Base-by-base conservation (phyloP, 2,113 vertebrate genomes). In the Lagopus leucura region DNA sequence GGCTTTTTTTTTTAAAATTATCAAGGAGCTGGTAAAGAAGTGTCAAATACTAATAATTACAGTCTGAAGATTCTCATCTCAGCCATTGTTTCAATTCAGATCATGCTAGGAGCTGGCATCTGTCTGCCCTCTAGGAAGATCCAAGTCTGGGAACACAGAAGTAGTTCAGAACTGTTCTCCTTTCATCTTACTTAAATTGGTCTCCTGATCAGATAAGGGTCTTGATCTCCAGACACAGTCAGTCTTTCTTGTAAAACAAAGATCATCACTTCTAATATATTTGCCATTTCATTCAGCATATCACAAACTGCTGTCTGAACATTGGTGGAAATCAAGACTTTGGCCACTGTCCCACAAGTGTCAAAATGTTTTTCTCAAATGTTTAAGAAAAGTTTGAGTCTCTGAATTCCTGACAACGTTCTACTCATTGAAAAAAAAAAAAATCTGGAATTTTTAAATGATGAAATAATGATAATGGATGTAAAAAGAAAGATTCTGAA, bases 351-450 rank as follows among this genome's bases (percentile, higher is more conserved):
- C 24, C 3, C 30, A 10, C 11, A 42, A 9, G 13, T 48, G 15
- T 5, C 70, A 66, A 5, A 3, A 1, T 36, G 55, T 0, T 30
- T 65, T n/a, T 86, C 38, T n/a, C 60, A 54, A 10, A 47, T 60
- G 30, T 64, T 70, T 19, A 25, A 90, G 81, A 82, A 90, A 11
- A 75, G 10, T 82, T 93, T 81, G 50, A 16, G 11, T 38, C 32
- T 57, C 91, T 93, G 71, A 17, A 34, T 57, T 89, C 87, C 89
- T 88, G 61, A 94, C 27, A 17, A 52, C 65, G 50, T 73, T 92
- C 87, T 78, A 32, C 16, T 48, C 17, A 63, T 66, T 65, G 24
- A 14, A 48, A 21, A 73, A 50, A 24, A 52, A 82, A 84, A 48
- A 32, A 42, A 47, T 13, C 63, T 69, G n/a, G 67, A 80, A 47